Evolutionary conservation across 2,888 invertebrate species (phyloP), one percentile per base, ranked within the genome.

Genomic region (Anoplius nigerrimus): DNA sequence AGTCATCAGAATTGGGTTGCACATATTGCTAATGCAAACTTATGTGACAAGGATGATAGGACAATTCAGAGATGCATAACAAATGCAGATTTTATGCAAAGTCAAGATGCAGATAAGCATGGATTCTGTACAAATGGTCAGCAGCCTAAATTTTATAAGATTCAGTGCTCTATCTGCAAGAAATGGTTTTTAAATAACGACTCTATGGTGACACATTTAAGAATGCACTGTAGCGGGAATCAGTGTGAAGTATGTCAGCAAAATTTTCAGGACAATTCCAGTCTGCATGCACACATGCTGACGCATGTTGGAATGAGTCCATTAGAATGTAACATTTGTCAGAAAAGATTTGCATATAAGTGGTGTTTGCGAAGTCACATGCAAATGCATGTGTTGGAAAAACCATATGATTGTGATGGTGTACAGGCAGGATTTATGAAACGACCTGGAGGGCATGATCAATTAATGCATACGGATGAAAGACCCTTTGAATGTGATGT

Each of bases 121-220:
- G 72, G 69, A 11, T 76, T 75, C 52, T 76, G 65, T 58, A 66
- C 72, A 0, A 76, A 75, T 0, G 80, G 78, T 15, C 84, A 83
- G 22, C 83, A 82, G 34, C 80, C 83, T 11, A 88, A 88, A 52
- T 88, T 87, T 72, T 88, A 84, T 72, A 88, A 88, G 72, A 84
- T 88, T 54, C 88, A 88, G 71, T 88, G 88, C 56, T 79, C 85
- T 11, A 82, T 88, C 22, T 88, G 88, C 61, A 87, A 87, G 64
- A 88, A 88, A 74, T 88, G 88, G 88, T 88, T 88, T 66, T 70
- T 88, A 4, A 88, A 88, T 68, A 88, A 87, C 72, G 87, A 88
- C 62, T 88, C 88, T 13, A 87, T 88, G 87, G 84, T 88, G 43
- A 86, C 86, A 0, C 88, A 88, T 66, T 65, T 88, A 53, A 81